Evolutionary conservation across 2,888 invertebrate genomes (phyloP), one percentile per base, ranked within the genome.

Genomic region (Oegoconia quadripuncta): DNA sequence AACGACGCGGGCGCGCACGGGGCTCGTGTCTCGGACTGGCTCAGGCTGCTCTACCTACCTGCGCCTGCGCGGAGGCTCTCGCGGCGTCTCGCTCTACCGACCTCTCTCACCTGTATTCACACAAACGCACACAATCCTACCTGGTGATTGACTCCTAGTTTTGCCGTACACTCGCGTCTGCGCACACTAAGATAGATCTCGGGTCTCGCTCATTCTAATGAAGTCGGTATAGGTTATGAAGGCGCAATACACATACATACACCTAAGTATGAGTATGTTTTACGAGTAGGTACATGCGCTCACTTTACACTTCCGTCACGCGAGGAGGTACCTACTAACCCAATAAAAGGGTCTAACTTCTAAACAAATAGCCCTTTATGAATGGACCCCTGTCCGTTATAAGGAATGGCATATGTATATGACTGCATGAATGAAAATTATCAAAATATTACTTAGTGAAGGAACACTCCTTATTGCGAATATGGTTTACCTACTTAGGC

Each of bases 1-100:
- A 55, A 52, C 49, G 61, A 74, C 73, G 74, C 74, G 74, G 67
- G 67, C 72, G 79, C 77, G 72, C 80, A 71, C 73, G 73, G 64
- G 56, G 68, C 74, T 77, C 77, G 66, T 64, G 67, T 59, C 57
- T 67, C 55, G 59, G 68, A 75, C 80, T 78, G 77, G 68, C 64
- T 49, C 50, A 50, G 48, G n/a, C 13, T 11, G 2, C 11, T 55
- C 46, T 55, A 50, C 48, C 52, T 55, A 63, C 57, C 71, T 65
- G 69, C 74, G 76, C 76, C 74, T 72, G 73, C 52, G 55, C 52
- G 77, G 72, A 76, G 77, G 72, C 72, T 75, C 59, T 65, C 50
- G 58, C 65, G 66, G 56, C 58, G 63, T 79, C 81, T 60, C 72
- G 63, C 74, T 80, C 74, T 72, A 57, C 57, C 65, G 53, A n/a